Base-by-base conservation (phyloP, 92 coral and sea anemone species). In the Ricordea florida region DNA sequence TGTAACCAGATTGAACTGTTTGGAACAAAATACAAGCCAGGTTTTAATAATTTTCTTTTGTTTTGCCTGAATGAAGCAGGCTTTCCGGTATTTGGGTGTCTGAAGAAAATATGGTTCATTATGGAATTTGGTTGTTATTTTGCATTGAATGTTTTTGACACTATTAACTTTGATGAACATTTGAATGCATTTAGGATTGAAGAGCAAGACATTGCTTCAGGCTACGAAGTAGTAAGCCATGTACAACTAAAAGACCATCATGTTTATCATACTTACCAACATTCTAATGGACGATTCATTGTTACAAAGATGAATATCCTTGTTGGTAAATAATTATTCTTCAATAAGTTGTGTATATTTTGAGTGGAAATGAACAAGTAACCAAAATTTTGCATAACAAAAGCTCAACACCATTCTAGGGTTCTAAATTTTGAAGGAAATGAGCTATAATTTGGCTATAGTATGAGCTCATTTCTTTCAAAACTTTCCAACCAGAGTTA, bases 171-270 rank as follows among this genome's bases (percentile, higher is more conserved):
- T 27, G 34, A 69, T 29, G 76, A 50, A 33, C 22, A 69, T 48
- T 69, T 29, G 31, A 44, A 65, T 65, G 73, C 73, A 24, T 65
- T 65, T 28, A 65, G 20, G 56, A 65, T 65, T 37, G 49, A 65
- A 28, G 46, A 28, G 10, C 56, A 38, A 42, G 49, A 65, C 7
- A 15, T 24, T 65, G 31, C 46, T 25, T 6, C 22, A 40, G 73
- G 56, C 31, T 24, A 41, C 43, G 73, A 65, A 20, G 9, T 65
- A 15, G 37, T 36, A 16, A 16, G 21, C 27, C 58, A 65, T 24
- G 8, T 26, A 37, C 50, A 38, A n/a, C 26, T 65, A 32, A 65
- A 32, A 43, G 73, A 65, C 25, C 37, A 37, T 32, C 73, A 43
- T 42, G 73, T 65, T 33, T 65, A 40, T 50, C 73, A 44, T 45